phyloP scores from a whole-genome alignment of 2,797 vertebrate species.

The Sarcoramphus papa region DNA sequence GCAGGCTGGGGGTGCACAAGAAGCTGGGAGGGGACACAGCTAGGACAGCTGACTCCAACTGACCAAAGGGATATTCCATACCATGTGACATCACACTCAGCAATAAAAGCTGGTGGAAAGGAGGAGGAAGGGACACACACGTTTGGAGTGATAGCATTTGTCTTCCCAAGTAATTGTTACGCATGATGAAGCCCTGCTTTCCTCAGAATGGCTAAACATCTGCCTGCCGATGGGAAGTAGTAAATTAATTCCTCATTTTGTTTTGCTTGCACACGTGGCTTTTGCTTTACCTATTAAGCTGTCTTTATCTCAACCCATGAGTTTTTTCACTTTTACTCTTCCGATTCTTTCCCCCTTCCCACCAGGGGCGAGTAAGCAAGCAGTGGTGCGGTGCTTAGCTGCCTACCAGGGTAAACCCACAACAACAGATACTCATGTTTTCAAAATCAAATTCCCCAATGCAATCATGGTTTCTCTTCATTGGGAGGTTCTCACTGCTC shows the following conservation, averaged over 20 bases:
- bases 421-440: neutral
- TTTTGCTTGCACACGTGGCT: fast-evolving
- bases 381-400: neutral
- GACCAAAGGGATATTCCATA: neutral
- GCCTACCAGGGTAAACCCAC: neutral
- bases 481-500: neutral
- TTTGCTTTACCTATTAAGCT: neutral
- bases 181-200: neutral
- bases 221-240: neutral
- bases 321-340: neutral
- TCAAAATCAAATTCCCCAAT: neutral
- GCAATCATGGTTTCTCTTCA: neutral
- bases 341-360: neutral
- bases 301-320: neutral
- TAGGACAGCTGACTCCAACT: neutral
- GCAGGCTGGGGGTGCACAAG: neutral
- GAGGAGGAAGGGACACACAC: neutral
- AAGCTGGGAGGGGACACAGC: neutral
- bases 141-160: neutral
- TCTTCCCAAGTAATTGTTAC: neutral
- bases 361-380: fast-evolving
- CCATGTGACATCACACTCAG: neutral
- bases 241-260: neutral
- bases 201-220: neutral
- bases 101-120: neutral